A percentile compares a stretch with the other conserved stretches of the same genome.
Evolutionary conservation across 2,113 vertebrate genomes (phyloP).

Genomic region (Solea solea): DNA sequence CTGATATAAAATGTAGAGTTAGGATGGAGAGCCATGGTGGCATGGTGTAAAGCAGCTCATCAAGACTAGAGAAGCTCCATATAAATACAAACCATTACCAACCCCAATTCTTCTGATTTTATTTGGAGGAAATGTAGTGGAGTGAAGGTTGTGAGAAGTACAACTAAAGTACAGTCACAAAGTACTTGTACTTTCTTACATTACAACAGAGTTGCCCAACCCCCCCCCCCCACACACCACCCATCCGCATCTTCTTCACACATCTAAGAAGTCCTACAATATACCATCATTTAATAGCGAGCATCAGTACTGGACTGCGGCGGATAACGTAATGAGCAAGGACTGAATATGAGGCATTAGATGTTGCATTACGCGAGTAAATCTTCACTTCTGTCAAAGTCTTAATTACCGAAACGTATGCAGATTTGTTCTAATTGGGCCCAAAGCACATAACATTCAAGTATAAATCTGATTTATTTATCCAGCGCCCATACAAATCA

Average conservation of each 20-base stretch:
- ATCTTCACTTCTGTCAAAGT: constrained; percentile 30
- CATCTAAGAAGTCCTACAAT: too few species aligned
- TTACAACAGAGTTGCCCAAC: neutral
- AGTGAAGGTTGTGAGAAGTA: too few species aligned
- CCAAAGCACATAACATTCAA: constrained; percentile 45
- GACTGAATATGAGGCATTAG: constrained; percentile 15
- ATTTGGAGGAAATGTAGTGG: too few species aligned
- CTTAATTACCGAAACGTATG: constrained; percentile 51
- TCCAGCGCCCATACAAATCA: constrained; percentile 27
- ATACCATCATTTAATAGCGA: neutral
- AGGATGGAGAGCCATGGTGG: too few species aligned
- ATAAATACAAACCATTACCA: too few species aligned
- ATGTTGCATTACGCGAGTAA: constrained; percentile 15
- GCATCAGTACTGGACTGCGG: neutral
- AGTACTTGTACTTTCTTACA: too few species aligned
- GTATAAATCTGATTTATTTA: constrained; percentile 51
- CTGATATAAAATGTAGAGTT: too few species aligned
- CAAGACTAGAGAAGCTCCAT: too few species aligned
- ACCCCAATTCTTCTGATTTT: too few species aligned
- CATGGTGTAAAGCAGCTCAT: too few species aligned
- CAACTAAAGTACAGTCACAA: too few species aligned
- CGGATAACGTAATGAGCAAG: neutral
- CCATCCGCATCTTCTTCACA: too few species aligned
- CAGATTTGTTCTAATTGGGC: constrained; percentile 47
- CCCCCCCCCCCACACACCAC: neutral